A percentile compares a stretch with the other conserved stretches of the same genome.
Evolutionary conservation across 2,113 vertebrate genomes (phyloP).

Genomic region (Myiopsitta monachus): DNA sequence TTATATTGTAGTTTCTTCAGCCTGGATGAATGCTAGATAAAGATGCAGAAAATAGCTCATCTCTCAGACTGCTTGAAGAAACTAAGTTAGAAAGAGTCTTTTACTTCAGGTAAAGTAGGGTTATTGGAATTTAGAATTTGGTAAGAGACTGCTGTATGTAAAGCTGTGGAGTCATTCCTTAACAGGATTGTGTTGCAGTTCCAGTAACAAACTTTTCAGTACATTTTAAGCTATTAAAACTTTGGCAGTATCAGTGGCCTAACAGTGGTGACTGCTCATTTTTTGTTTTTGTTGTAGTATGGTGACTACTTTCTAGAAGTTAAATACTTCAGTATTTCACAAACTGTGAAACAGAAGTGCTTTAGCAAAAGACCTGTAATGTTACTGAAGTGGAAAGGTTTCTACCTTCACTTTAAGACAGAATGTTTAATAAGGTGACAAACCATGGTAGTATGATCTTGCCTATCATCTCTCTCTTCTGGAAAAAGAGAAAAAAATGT

Average conservation of each 20-base stretch:
- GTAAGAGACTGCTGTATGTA: neutral
- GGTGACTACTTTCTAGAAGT: neutral
- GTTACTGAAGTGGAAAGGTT: neutral
- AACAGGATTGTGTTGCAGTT: neutral
- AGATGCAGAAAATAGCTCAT: neutral
- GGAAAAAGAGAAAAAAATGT: neutral
- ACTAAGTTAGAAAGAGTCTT: neutral
- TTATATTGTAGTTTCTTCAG: neutral
- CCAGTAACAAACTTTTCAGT: neutral
- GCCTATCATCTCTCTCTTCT: neutral
- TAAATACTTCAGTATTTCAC: neutral
- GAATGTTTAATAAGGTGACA: neutral
- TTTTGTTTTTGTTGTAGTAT: neutral
- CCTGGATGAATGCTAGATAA: neutral
- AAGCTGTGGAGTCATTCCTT: neutral
- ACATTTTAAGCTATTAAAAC: neutral
- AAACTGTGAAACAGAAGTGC: neutral
- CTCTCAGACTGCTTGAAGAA: neutral
- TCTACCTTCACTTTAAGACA: neutral
- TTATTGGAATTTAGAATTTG: neutral
- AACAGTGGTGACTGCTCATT: neutral
- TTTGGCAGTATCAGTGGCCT: neutral
- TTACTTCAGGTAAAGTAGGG: neutral
- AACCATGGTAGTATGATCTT: neutral
- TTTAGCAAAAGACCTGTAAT: neutral